Conservation (phyloP, 1,140 invertebrate species). For the Lordiphosa stackelbergi region DNA sequence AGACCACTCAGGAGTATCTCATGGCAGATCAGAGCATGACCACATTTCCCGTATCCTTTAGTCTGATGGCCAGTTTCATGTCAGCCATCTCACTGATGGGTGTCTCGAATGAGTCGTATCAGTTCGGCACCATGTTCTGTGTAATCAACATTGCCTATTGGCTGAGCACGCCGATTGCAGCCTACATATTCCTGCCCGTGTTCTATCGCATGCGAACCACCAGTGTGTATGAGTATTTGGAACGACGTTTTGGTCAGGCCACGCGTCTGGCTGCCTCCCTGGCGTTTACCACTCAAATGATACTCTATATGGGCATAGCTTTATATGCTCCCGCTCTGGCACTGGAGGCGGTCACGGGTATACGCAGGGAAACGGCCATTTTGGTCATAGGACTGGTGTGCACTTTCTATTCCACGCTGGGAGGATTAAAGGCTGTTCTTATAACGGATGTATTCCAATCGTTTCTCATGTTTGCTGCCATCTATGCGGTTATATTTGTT, state of each 20-base stretch:
- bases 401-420: conserved; percentile 91
- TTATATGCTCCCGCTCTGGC: conserved; percentile 94
- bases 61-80: conserved; percentile 96
- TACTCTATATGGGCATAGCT: conserved; percentile 95
- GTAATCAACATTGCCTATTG: conserved; percentile 90
- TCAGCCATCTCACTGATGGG: conserved; percentile 95
- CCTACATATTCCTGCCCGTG: conserved; percentile 90
- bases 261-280: conserved; percentile 85
- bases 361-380: conserved; percentile 86
- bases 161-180: conserved; percentile 88
- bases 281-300: conserved; percentile 89
- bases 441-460: conserved; percentile 92
- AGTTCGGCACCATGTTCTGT: conserved; percentile 89
- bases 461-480: conserved; percentile 86
- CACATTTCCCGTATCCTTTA: conserved; percentile 89
- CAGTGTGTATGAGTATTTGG: conserved; percentile 94
- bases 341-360: conserved; percentile 89
- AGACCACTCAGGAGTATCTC: conserved; percentile 82
- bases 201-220: conserved; percentile 91
- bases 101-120: conserved; percentile 85
- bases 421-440: conserved; percentile 93
- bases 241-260: conserved; percentile 85
- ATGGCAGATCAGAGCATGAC: conserved; percentile 75
- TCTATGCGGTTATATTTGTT: conserved; percentile 86
- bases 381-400: conserved; percentile 87